Percentiles rank a stretch among this genome's conserved stretches.
Evolutionary conservation across 2,113 vertebrate genomes (phyloP).

Genomic region (Protobothrops mucrosquamatus): DNA sequence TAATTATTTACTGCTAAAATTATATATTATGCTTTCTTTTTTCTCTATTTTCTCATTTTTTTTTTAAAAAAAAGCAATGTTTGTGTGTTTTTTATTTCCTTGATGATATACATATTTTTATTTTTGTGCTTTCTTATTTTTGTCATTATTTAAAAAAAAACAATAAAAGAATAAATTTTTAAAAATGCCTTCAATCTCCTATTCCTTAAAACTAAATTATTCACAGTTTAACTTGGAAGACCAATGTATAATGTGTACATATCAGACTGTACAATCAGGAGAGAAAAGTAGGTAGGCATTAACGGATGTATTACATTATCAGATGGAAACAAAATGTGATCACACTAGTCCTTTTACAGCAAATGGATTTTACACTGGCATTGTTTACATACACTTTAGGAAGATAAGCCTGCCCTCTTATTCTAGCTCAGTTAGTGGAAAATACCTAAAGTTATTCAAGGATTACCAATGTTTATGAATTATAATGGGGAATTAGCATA

Average conservation of each 20-base stretch:
- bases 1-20: too few relatives aligned
- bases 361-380: slow-evolving; percentile 55
- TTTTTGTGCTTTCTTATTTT: too few relatives aligned
- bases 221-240: slow-evolving; percentile 37
- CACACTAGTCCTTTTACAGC: slow-evolving; percentile 56
- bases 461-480: neutral
- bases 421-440: neutral
- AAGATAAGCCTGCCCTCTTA: neutral
- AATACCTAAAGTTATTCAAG: neutral
- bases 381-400: slow-evolving; percentile 34
- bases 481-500: neutral
- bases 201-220: slow-evolving; percentile 54
- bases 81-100: too few relatives aligned
- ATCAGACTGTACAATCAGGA: slow-evolving; percentile 4
- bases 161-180: neutral
- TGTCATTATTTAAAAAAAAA: too few relatives aligned
- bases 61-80: too few relatives aligned
- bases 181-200: neutral
- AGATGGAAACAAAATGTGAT: slow-evolving; percentile 56
- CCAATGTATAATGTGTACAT: neutral
- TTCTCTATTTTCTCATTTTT: too few relatives aligned
- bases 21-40: too few relatives aligned
- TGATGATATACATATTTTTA: too few relatives aligned
- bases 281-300: slow-evolving; percentile 10
- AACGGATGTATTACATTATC: slow-evolving; percentile 38